A percentile compares a stretch with the other conserved stretches of the same genome.
phyloP scores from a whole-genome alignment of 2,797 vertebrate species.

The Adrianichthys oophorus region DNA sequence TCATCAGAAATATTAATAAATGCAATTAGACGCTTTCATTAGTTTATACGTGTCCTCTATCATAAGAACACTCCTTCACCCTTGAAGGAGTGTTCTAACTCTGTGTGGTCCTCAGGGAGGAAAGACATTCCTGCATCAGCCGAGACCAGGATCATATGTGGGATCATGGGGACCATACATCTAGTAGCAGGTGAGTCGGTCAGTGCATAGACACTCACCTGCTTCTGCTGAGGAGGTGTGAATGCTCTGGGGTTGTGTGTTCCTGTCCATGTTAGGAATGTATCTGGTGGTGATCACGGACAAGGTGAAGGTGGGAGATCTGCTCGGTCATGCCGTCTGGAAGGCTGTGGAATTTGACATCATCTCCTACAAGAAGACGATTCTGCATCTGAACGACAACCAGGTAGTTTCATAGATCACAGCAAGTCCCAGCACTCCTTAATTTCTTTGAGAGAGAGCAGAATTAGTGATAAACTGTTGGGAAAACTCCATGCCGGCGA shows the following conservation, averaged over 20 bases:
- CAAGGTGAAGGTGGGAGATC: constrained; percentile 92
- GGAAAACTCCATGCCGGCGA: no score
- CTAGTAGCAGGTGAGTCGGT: constrained; percentile 88
- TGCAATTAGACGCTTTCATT: no score
- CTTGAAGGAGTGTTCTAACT: not conserved
- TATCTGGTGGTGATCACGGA: constrained; percentile 96
- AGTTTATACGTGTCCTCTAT: no score
- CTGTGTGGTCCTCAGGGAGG: constrained; percentile 77
- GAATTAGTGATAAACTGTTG: no score
- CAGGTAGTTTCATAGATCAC: constrained; percentile 75
- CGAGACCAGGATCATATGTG: constrained; percentile 87
- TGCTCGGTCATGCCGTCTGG: constrained; percentile 90
- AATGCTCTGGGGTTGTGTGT: not conserved
- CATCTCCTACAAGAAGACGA: constrained; percentile 95
- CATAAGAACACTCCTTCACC: no score
- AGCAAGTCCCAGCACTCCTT: not conserved
- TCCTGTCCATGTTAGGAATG: constrained; percentile 73
- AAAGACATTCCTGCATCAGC: constrained; percentile 90
- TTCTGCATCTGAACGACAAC: constrained; percentile 93
- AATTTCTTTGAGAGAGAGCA: not conserved
- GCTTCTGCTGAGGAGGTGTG: not conserved
- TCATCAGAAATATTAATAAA: no score
- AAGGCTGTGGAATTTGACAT: constrained; percentile 92
- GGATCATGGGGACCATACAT: constrained; percentile 91
- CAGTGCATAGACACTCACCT: no score